Evolutionary conservation across 2,113 vertebrate genomes (phyloP), one percentile per base, ranked within the genome.

Genomic region (Macquaria ambigua): DNA sequence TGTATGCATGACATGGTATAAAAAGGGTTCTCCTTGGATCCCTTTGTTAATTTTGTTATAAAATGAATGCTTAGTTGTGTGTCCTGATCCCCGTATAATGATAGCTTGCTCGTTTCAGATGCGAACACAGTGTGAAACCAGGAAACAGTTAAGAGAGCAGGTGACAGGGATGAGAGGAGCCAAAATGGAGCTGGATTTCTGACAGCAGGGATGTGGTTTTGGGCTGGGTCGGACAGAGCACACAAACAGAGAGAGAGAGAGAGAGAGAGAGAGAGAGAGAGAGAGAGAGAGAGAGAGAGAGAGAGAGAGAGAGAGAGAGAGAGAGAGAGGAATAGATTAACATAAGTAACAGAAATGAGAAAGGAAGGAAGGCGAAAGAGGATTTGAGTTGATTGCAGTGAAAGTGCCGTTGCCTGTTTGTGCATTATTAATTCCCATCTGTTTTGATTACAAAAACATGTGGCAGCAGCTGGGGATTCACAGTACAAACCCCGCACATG

Each of bases 391-490:
- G 88, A 94, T 90, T 89, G 82, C 77, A 74, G 79, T 74, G 86
- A 81, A 81, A 92, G 89, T 77, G 76, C 62, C 3, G 64, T 74
- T 70, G 63, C 69, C 34, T 59, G 70, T 66, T 68, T 83, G 68
- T 87, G 68, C 79, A 76, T 89, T 85, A 85, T 91, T 93, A 94
- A 95, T 95, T 87, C 83, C 91, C 90, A 90, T 93, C 91, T 94
- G 90, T 84, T 94, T 94, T 92, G 86, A 95, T 93, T 91, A 89
- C 77, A 73, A 64, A 79, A 81, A 82, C 86, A 84, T 86, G 89
- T 74, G 76, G 74, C 77, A 61, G 43, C 70, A 81, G 87, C 84
- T 62, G 69, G 48, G 20, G 74, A 83, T 56, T 82, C 82, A 70
- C 43, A 67, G 58, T 8, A 62, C 46, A 81, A 81, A 86, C 66